A percentile compares a stretch with the other conserved stretches of the same genome.
Evolutionary conservation across 1,140 invertebrate genomes (phyloP).

Genomic region (Charaxes varanes): DNA sequence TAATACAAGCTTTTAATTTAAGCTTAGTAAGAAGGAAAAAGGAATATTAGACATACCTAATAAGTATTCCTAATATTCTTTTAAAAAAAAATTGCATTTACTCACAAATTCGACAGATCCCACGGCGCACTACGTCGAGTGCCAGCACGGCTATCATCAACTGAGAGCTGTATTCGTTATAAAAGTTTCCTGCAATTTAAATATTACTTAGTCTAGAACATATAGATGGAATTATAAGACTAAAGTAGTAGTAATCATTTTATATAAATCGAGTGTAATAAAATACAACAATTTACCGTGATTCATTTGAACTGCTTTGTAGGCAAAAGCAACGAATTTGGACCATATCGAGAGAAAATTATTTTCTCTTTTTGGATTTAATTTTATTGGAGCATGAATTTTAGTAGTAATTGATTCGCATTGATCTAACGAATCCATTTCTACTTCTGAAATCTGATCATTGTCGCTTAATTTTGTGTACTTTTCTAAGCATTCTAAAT

Average conservation of each 20-base stretch:
- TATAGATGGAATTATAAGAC: no score
- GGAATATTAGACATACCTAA: no score
- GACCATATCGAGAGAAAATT: conserved; percentile 39
- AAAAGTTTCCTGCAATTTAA: conserved; percentile 47
- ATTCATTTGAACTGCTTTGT: conserved; percentile 46
- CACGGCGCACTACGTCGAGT: conserved; percentile 45
- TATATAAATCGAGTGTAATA: no score
- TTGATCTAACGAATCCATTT: neutral
- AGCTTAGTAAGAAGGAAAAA: no score
- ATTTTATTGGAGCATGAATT: conserved; percentile 11
- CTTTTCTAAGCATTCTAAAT: conserved; percentile 37
- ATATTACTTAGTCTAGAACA: no score
- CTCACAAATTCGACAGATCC: conserved; percentile 55
- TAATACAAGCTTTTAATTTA: no score
- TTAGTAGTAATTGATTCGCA: conserved; percentile 1
- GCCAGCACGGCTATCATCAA: conserved; percentile 51
- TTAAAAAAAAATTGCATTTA: conserved; percentile 14
- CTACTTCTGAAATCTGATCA: conserved; percentile 18
- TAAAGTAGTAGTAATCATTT: neutral
- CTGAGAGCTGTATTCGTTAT: conserved; percentile 53
- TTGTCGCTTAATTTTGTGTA: conserved; percentile 26
- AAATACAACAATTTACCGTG: conserved; percentile 32
- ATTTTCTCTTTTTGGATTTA: conserved; percentile 21
- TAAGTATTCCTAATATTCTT: no score
- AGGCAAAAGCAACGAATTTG: conserved; percentile 49